These are phyloP conservation scores for Steatornis caripensis DNA, from an alignment of 2,113 vertebrate genomes.

Conservation along the genomic window DNA sequence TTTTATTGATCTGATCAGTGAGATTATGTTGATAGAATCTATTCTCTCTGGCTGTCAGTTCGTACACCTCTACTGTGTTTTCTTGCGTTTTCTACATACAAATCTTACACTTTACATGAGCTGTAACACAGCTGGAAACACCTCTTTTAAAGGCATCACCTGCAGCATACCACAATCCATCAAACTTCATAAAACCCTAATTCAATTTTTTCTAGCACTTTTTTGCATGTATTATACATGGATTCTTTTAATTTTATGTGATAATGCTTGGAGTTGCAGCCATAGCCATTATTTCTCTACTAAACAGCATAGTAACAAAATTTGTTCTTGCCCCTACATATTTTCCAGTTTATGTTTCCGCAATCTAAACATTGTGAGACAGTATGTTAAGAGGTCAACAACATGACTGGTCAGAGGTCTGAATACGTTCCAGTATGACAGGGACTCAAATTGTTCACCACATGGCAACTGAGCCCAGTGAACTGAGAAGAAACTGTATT, in stretches of 20 bases:
- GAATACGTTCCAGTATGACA: too few relatives aligned
- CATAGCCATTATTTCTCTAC: neutral
- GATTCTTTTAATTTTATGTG: neutral
- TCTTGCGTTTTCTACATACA: neutral
- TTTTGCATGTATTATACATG: neutral
- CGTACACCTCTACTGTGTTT: neutral
- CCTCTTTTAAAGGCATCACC: neutral
- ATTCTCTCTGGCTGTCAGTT: neutral
- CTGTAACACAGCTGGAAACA: neutral
- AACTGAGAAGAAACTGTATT: neutral
- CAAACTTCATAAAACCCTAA: neutral
- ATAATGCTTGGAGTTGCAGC: neutral
- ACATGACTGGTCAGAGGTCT: neutral
- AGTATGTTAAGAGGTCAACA: neutral
- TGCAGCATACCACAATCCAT: neutral
- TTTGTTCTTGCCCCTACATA: fast-evolving
- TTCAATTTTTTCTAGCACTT: neutral
- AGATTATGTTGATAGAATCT: neutral
- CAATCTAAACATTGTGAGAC: neutral
- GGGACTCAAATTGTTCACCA: neutral
- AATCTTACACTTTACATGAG: neutral
- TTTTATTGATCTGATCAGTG: neutral
- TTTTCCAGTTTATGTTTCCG: neutral
- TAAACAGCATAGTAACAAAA: neutral
- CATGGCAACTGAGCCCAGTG: neutral